Base-by-base conservation (phyloP, 2,113 vertebrate genomes). In the Apodemus speciosus region DNA sequence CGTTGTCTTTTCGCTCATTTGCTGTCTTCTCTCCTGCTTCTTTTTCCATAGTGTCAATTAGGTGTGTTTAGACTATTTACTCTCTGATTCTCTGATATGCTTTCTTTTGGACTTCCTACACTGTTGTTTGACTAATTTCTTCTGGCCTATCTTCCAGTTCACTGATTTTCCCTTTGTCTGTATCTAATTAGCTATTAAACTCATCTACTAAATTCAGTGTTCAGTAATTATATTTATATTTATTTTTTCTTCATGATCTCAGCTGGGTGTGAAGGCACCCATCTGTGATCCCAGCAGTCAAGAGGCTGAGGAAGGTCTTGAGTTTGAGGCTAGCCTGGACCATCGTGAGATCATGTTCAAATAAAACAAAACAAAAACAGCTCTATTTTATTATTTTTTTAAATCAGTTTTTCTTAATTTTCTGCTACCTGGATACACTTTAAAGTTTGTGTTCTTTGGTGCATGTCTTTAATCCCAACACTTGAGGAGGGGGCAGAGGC, bases 121-220 rank as follows among this genome's bases (percentile, higher is more conserved):
- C 23, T 71, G 1, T 49, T 60, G 18, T 49, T 75, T 89, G 69
- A 40, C 2, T 88, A 49, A 83, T 93, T 92, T 94, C 66, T 94
- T 77, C 77, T 43, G 72, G 46, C 27, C 46, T 18, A 38, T 62
- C 51, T 79, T 96, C 91, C 69, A 69, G 58, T 85, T 93, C 86
- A 85, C 51, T 30, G 32, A 92, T 89, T 94, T 88, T 90, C 51
- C 90, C 86, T 94, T 89, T 62, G 21, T 85, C 89, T 93, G 32
- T 62, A 32, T 95, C 87, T 79, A 93, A 90, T 75, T 13, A 58
- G 35, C 38, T 76, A 49, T 38, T 87, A 89, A 88, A 71, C 9
- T 27, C 35, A 68, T 62, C 9, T 66, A 30, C 35, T 85, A 53
- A n/a, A 75, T 92, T 93, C 88, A 49, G 77, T 71, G 79, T 83